Percentiles rank a stretch among this genome's conserved stretches.
Conservation (phyloP, 2,113 vertebrate genomes). For the Tragulus kanchil region DNA sequence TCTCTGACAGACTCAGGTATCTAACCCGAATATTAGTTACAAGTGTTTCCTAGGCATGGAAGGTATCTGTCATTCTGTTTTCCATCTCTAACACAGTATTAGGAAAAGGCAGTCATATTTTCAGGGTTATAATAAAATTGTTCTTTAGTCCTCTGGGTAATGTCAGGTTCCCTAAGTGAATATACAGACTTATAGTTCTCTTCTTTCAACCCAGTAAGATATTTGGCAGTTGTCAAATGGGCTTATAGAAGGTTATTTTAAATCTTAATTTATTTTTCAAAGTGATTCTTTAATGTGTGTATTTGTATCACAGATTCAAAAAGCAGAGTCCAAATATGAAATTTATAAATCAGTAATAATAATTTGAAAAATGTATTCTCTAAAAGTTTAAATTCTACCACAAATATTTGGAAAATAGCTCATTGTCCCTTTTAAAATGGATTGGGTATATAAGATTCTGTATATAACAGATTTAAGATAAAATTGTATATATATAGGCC, state of each 20-base stretch:
- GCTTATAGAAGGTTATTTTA: neutral
- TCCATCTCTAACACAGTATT: neutral
- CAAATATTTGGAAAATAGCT: neutral
- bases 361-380: neutral
- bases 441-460: neutral
- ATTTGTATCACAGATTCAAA: neutral
- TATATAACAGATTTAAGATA: neutral
- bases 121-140: neutral
- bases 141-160: neutral
- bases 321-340: neutral
- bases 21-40: neutral
- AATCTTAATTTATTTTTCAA: neutral
- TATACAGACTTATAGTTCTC: neutral
- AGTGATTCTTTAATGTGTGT: neutral
- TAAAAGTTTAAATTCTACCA: neutral
- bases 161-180: neutral
- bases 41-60: neutral
- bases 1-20: neutral
- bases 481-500: neutral
- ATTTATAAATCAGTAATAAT: neutral
- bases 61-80: slow-evolving; percentile 19
- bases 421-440: neutral
- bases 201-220: neutral
- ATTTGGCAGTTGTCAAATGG: neutral
- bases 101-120: neutral